A percentile compares a stretch with the other conserved stretches of the same genome.
phyloP scores from a whole-genome alignment of 2,113 vertebrate genomes.

The Hypocryptadius cinnamomeus region DNA sequence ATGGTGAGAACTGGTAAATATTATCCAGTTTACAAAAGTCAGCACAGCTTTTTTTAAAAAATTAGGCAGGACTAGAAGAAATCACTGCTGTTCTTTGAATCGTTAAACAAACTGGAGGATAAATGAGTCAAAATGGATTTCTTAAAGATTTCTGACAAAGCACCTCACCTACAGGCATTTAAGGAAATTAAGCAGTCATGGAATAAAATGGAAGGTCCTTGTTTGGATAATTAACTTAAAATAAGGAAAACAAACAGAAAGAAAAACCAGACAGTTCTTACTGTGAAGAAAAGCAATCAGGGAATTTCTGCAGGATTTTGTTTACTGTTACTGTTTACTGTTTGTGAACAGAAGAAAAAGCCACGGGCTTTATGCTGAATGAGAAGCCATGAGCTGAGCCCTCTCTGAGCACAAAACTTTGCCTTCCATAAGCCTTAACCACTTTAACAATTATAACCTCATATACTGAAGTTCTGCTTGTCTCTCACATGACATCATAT shows the following conservation, averaged over 20 bases:
- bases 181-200: not conserved
- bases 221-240: not conserved
- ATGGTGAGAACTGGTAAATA: not conserved
- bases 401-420: not conserved
- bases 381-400: not conserved
- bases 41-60: not conserved
- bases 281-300: not conserved
- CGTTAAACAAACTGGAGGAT: fast-evolving
- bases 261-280: not conserved
- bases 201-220: not conserved
- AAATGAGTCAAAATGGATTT: not conserved
- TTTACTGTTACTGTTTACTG: not conserved
- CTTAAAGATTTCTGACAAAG: not conserved
- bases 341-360: not conserved
- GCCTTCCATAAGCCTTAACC: not conserved
- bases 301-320: not conserved
- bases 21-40: not conserved
- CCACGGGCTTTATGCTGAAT: not conserved
- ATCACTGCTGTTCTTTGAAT: not conserved
- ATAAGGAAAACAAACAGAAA: not conserved
- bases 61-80: not conserved
- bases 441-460: not conserved
- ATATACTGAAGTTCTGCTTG: not conserved
- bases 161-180: not conserved
- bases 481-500: not conserved